Conservation (phyloP, 2,888 invertebrate genomes). For the Lycaena phlaeas region DNA sequence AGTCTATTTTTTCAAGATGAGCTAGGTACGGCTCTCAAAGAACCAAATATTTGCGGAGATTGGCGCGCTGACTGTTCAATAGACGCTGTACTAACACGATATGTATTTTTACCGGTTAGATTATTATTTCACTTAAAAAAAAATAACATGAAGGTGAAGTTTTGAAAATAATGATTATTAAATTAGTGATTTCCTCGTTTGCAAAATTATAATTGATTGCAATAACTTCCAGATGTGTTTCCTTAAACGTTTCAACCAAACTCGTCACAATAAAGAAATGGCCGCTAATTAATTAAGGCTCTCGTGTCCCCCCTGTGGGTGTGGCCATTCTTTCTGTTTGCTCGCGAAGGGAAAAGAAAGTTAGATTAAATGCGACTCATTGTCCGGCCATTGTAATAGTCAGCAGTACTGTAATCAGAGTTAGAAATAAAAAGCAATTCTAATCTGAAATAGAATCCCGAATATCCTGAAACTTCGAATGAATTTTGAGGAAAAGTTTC, state of each 20-base stretch:
- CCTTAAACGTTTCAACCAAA: conserved; percentile 28
- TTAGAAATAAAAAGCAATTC: conserved; percentile 20
- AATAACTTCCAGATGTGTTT: conserved; percentile 16
- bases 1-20: too few species aligned
- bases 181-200: too few species aligned
- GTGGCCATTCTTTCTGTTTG: conserved; percentile 50
- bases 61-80: too few species aligned
- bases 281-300: conserved; percentile 56
- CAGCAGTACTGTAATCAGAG: conserved; percentile 32
- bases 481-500: conserved; percentile 1
- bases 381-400: conserved; percentile 46
- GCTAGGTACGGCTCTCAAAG: too few species aligned
- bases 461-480: conserved; percentile 5
- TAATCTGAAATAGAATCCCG: conserved; percentile 12
- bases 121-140: too few species aligned
- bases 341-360: conserved; percentile 50
- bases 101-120: too few species aligned
- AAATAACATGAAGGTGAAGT: too few species aligned
- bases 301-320: conserved; percentile 50
- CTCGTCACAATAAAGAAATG: conserved; percentile 48
- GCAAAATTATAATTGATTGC: conserved; percentile 11
- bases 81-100: too few species aligned
- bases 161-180: too few species aligned
- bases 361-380: conserved; percentile 57
- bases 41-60: too few species aligned